Evolutionary conservation across 2,888 invertebrate species (phyloP), one percentile per base, ranked within the genome.

Genomic region (Carcina quercana): DNA sequence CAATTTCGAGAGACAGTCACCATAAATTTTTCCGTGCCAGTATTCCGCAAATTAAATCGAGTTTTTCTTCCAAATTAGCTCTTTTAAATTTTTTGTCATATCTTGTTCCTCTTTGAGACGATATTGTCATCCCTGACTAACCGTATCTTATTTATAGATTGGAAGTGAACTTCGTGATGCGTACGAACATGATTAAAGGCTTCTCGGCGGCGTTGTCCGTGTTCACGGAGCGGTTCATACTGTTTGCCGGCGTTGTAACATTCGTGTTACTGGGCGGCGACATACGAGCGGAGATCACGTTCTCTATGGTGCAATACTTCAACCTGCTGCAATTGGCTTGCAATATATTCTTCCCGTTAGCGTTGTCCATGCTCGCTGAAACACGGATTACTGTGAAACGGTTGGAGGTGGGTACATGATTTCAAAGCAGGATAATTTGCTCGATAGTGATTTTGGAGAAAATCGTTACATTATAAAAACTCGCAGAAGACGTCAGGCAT

Each of bases 181-280:
- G 85, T 34, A 89, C 89, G 4, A 89, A 91, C 0, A 89, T 89
- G 72, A 86, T 90, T 37, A 85, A 87, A 54, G 90, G 88, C 1
- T 87, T 90, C 45, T 88, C 88, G 4, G 73, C 87, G 17, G 88
- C 90, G 0, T 59, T 88, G 40, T 89, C 89, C 56, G 91, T 96
- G 12, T 95, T 94, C 56, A 93, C 95, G 0, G 93, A 95, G 53
- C 89, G 96, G 37, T 88, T 95, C 39, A 92, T 95, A 11, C 73
- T 95, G 8, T 94, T 90, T 61, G 85, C 93, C 26, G 93, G 94
- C 1, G 82, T 97, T 30, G 85, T 94, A 19, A 86, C 91, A 0
- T 95, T 89, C 50, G 90, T 92, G 15, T 68, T 93, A 4, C 59
- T 87, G 40, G 92, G 91, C 0, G 87, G 90, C 25, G 55, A 65